Evolutionary conservation across 2,888 invertebrate genomes (phyloP).

Genomic region (Camptogramma bilineatum): DNA sequence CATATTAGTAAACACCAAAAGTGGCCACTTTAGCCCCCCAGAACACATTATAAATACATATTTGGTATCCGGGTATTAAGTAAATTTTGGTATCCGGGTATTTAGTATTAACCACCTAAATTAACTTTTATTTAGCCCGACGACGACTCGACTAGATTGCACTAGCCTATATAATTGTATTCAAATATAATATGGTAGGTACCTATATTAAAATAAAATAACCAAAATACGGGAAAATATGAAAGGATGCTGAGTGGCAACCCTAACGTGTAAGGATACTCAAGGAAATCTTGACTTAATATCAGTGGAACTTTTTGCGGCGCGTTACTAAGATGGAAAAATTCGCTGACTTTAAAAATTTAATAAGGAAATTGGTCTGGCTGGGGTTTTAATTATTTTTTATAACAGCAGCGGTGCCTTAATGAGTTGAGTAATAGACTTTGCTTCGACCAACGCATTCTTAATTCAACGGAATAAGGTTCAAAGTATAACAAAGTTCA

Average conservation of each 20-base stretch:
- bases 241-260: slow-evolving; percentile 7
- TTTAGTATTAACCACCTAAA: no score
- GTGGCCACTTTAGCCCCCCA: no score
- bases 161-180: no score
- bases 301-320: slow-evolving; percentile 37
- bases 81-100: no score
- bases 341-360: slow-evolving; percentile 45
- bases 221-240: no score
- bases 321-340: slow-evolving; percentile 33
- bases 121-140: no score
- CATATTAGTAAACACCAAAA: no score
- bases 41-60: no score
- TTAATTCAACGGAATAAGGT: slow-evolving; percentile 11
- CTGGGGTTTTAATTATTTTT: slow-evolving; percentile 45
- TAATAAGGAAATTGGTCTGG: slow-evolving; percentile 45
- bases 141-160: no score
- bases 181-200: no score
- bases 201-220: no score
- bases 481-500: not conserved
- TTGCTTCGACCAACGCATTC: not conserved
- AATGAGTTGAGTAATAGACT: slow-evolving; percentile 20
- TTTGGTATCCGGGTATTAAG: no score
- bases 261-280: slow-evolving; percentile 37
- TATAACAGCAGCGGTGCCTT: slow-evolving; percentile 26
- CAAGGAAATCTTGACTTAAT: slow-evolving; percentile 43